Base-by-base conservation (phyloP, 2,888 invertebrate species). In the Hyppa rectilinea region DNA sequence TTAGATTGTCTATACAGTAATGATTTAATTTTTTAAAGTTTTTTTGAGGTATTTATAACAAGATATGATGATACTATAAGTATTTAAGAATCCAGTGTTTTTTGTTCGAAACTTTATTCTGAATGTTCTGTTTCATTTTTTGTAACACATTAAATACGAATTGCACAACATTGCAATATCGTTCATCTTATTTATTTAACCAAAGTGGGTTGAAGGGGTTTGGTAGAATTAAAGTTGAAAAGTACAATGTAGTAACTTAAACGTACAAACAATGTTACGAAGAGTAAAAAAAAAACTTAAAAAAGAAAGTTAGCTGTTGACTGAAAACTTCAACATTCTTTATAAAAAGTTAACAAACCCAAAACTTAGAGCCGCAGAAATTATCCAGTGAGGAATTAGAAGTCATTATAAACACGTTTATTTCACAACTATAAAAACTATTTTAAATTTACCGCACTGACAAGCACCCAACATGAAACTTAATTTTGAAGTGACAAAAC, bases 281-380 rank as follows among this genome's bases (percentile, higher is more conserved):
- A 14, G 2, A 2, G n/a, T 10, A n/a, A 23, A 34, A 45, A 58
- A 60, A 34, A 40, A 65, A 26, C 14, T 17, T 26, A 9, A 5
- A 38, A 43, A 40, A 36, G 20, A 70, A 38, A 71, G 29, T 71
- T 38, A 20, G 9, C 12, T 50, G 45, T 5, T 23, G 29, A 60
- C 31, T 56, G 49, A 56, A 63, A 53, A 45, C 23, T 23, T 34
- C 9, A 38, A 29, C 0, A 47, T 52, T 56, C 2, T 9, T 64
- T n/a, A 34, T 10, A 20, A 31, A 61, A 66, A 34, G 17, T 49
- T 47, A 69, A 81, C 97, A 97, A 96, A 98, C 98, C 98, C 98
- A 98, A 96, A 98, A 98, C 89, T 93, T 92, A 61, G 97, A 97
- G 77, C 97, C 98, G 91, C 98, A 98, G 96, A 97, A 98, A 81